Conservation (phyloP, 2,113 vertebrate genomes). For the Arizona elegans region DNA sequence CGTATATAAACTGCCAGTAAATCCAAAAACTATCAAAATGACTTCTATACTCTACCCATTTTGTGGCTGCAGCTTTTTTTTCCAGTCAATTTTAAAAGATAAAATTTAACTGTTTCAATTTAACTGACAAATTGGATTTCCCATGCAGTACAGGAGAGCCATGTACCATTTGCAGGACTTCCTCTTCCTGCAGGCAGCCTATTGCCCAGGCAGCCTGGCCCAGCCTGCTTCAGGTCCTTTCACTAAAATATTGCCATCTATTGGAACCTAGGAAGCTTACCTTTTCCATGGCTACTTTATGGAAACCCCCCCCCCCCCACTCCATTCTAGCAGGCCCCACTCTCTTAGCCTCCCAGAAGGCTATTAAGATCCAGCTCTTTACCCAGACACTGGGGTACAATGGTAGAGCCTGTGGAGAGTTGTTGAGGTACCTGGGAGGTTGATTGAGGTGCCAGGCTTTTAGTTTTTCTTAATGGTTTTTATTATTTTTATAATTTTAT, state of each 20-base stretch:
- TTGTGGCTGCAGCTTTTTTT: background rate
- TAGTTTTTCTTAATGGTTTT: background rate
- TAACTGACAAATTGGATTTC: background rate
- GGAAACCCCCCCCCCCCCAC: fast-evolving
- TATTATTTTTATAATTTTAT: background rate
- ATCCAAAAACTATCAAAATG: background rate
- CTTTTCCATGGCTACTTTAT: background rate
- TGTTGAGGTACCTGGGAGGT: background rate
- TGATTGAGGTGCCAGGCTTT: background rate
- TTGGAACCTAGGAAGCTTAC: background rate
- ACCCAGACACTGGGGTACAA: background rate
- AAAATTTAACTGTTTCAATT: constrained; percentile 7
- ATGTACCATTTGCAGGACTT: background rate
- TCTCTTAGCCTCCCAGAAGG: background rate
- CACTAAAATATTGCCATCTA: background rate
- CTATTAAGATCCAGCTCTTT: background rate
- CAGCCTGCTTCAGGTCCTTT: background rate
- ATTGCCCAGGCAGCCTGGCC: background rate
- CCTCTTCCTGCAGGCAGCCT: background rate
- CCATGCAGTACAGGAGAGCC: background rate
- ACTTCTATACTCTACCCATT: background rate
- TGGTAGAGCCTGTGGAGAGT: background rate
- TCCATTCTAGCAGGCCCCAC: background rate
- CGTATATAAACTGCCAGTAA: background rate
- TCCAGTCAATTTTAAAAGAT: background rate